phyloP scores from a whole-genome alignment of 2,888 invertebrate species.

The Eupithecia inturbata region DNA sequence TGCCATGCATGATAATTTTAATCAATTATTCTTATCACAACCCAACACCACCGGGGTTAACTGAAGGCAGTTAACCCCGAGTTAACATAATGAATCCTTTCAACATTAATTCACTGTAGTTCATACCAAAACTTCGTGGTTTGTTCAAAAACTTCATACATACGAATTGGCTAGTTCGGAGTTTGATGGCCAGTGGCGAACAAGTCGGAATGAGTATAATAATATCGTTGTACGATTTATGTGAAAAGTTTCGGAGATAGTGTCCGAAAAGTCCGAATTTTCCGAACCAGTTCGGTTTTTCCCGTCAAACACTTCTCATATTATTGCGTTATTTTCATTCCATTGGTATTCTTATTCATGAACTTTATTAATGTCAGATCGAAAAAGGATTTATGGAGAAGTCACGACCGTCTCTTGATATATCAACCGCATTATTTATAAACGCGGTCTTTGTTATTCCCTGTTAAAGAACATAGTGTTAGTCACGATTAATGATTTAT shows the following conservation, averaged over 20 bases:
- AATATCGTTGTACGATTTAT: slow-evolving; percentile 72
- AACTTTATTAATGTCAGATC: slow-evolving; percentile 42
- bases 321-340: slow-evolving; percentile 43
- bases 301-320: slow-evolving; percentile 45
- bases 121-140: slow-evolving; percentile 22
- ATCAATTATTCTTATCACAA: neutral
- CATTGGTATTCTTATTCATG: slow-evolving; percentile 36
- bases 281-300: slow-evolving; percentile 22
- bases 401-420: slow-evolving; percentile 21
- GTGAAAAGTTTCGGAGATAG: slow-evolving; percentile 64
- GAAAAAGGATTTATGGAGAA: slow-evolving; percentile 33
- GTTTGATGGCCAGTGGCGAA: slow-evolving; percentile 44
- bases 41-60: slow-evolving; percentile 7
- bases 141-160: slow-evolving; percentile 28
- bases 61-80: slow-evolving; percentile 2
- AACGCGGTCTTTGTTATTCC: neutral
- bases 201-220: slow-evolving; percentile 64
- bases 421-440: slow-evolving; percentile 9
- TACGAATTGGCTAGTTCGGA: slow-evolving; percentile 28
- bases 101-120: slow-evolving; percentile 18
- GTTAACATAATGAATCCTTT: slow-evolving; percentile 9
- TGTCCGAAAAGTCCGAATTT: slow-evolving; percentile 56
- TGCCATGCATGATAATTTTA: neutral
- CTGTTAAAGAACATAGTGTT: neutral
- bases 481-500: neutral